A percentile compares a stretch with the other conserved stretches of the same genome.
These are phyloP conservation scores for Sebastes taczanowskii DNA, from an alignment of 2,797 vertebrate genomes.

Conservation along the genomic window DNA sequence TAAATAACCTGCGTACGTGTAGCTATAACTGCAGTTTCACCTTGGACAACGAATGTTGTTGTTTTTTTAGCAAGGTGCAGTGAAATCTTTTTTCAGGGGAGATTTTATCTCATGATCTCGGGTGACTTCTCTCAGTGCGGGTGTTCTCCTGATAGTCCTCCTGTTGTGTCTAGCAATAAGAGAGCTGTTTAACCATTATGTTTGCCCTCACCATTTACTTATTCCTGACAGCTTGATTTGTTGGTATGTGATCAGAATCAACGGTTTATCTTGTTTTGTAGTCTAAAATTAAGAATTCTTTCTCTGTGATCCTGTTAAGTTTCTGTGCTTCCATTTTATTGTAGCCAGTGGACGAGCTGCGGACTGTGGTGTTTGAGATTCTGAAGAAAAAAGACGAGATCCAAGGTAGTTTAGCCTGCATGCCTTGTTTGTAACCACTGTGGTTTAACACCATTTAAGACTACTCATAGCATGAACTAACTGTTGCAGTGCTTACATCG, in stretches of 20 bases:
- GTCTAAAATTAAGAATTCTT: not conserved
- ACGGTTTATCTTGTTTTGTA: not conserved
- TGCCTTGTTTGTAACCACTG: not conserved
- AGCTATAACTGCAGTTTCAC: not conserved
- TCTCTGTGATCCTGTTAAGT: not conserved
- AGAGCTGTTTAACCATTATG: not conserved
- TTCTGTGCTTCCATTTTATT: not conserved
- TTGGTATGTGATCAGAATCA: not conserved
- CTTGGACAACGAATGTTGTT: not conserved
- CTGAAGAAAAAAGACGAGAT: slow-evolving; percentile 81
- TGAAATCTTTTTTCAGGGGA: not conserved
- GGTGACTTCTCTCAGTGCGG: not conserved
- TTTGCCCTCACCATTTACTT: not conserved
- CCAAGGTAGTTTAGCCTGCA: slow-evolving; percentile 53
- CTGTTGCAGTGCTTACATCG: not conserved
- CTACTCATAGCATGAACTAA: not conserved
- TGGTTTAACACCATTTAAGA: not conserved
- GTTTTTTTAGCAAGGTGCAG: not conserved
- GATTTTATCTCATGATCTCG: not conserved
- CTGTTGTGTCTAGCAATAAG: not conserved
- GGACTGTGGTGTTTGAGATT: slow-evolving; percentile 85
- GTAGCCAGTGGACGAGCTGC: slow-evolving; percentile 89
- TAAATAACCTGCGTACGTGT: not conserved
- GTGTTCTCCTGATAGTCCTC: not conserved
- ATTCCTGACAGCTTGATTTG: not conserved